Evolutionary conservation across 2,888 invertebrate genomes (phyloP), one percentile per base, ranked within the genome.

Genomic region (Bruchidius siliquastri): DNA sequence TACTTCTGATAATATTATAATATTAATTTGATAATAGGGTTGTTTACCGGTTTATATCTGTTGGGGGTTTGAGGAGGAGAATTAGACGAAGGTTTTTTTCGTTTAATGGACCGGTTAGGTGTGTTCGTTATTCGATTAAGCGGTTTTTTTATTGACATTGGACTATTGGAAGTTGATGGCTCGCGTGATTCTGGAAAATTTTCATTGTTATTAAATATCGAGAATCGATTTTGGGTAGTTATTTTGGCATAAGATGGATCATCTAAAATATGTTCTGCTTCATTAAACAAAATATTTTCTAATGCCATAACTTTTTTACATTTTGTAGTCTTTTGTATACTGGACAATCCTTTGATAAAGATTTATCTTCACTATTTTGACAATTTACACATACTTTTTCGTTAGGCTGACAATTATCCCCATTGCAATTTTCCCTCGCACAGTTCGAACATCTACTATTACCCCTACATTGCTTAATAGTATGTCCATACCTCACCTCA

Each of bases 401-500:
- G 3, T 71, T 22, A 20, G 1, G 2, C 0, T 49, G 20, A 66
- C 70, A 70, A 13, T 22, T 20, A 70, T 71, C 22, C 0, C 67
- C 71, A 66, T 66, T 66, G 22, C 71, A 71, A 20, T 66, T 67
- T 71, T 71, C 49, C 20, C 49, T 20, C 13, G 71, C 20, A 21
- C 71, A 71, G 21, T 30, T 71, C 6, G 22, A 8, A 21, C 71
- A 71, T 32, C 71, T 30, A 10, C 20, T 21, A 32, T 71, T 32
- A 20, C 71, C 71, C 8, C 32, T 71, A 21, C 71, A 71, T 2
- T 20, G 49, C 67, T n/a, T 66, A 18, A 21, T 21, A 8, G 22
- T 71, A 71, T 71, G 71, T 66, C 71, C 71, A 71, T 66, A 71
- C 0, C 71, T 2, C 13, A 71, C n/a, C n/a, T n/a, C n/a, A n/a